Base-by-base conservation (phyloP, 2,113 vertebrate species). In the Serilophus lunatus region DNA sequence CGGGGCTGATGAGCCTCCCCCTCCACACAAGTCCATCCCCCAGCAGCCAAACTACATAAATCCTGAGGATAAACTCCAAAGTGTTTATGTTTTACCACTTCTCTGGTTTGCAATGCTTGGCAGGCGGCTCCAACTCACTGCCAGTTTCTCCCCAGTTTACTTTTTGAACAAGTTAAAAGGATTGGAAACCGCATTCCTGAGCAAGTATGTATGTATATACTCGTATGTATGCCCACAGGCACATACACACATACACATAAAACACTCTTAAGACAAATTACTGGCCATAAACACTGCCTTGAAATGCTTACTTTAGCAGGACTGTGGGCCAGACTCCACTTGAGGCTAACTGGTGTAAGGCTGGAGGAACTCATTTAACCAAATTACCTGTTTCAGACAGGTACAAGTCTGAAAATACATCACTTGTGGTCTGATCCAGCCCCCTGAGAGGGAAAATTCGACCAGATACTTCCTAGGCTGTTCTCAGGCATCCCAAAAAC, bases 81-180 rank as follows among this genome's bases (percentile, higher is more conserved):
- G 94, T 94, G 93, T 96, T 97, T 97, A 94, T 96, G 93, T 96
- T 97, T 94, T 95, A 95, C 94, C 94, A 96, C 94, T 96, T 95
- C 92, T 96, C 75, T 71, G 92, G 90, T 89, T 88, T 96, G 94
- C 74, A 3, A 85, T 76, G 76, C 71, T 97, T 96, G 94, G 95
- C 95, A 95, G 83, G 87, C 71, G 0, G 74, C 84, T 87, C 60
- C 53, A 0, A 75, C 64, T 96, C 50, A 12, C 79, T 96, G 90
- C 93, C 92, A 95, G 94, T 78, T 96, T 96, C 79, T 95, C 90
- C 66, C 66, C 35, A 64, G 92, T 96, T 96, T 96, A 95, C 82
- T 94, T 96, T 96, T 68, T 91, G 81, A 91, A 70, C 85, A 70
- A 95, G 86, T 93, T 91, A 63, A 89, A 95, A 86, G 80, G 85